Conservation (phyloP, 2,113 vertebrate genomes). For the Tenrec ecaudatus region DNA sequence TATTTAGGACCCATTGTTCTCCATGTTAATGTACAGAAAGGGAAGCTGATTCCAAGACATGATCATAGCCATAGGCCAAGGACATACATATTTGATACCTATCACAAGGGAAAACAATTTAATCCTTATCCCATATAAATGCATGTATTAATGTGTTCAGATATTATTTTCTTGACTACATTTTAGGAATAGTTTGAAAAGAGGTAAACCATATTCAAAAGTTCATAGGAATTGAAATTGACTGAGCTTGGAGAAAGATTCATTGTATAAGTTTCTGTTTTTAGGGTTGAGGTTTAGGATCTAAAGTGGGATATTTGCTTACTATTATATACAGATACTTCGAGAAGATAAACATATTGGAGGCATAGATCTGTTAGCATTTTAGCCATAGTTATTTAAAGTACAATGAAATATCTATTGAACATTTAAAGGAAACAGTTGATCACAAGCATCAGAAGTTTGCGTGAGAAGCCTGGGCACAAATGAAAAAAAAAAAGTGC, state of each 20-base stretch:
- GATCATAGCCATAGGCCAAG: background rate
- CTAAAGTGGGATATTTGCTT: background rate
- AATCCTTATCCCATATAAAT: background rate
- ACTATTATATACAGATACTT: background rate
- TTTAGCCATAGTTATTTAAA: background rate
- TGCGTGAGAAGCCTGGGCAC: background rate
- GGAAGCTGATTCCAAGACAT: no score
- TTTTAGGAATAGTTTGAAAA: background rate
- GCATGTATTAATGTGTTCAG: background rate
- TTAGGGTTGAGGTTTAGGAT: background rate
- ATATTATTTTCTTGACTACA: background rate
- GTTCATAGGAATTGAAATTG: background rate
- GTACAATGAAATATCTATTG: no score
- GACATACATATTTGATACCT: background rate
- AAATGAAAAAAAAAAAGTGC: constrained; percentile 9
- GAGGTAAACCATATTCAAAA: background rate
- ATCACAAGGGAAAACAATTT: background rate
- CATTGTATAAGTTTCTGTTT: background rate
- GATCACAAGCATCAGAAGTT: constrained; percentile 7
- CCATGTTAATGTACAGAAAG: no score
- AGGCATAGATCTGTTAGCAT: background rate
- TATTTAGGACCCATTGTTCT: no score
- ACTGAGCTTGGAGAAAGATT: background rate
- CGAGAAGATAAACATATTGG: background rate
- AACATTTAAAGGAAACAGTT: constrained; percentile 50